A percentile compares a stretch with the other conserved stretches of the same genome.
Conservation (phyloP, 1,140 invertebrate genomes). For the Bombus ignitus region DNA sequence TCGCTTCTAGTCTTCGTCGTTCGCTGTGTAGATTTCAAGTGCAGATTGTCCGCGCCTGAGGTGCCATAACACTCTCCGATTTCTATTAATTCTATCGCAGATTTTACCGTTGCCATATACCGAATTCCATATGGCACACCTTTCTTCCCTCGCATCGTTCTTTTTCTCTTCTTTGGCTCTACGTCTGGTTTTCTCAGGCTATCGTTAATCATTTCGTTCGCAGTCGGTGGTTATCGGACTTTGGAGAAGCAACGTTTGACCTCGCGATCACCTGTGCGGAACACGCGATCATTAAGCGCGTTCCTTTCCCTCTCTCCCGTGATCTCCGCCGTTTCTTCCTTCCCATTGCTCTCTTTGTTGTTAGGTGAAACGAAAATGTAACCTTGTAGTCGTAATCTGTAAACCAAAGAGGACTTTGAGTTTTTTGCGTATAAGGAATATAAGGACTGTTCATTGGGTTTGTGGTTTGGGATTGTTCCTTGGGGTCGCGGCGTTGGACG, state of each 20-base stretch:
- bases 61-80: not conserved
- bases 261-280: slow-evolving; percentile 33
- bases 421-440: not conserved
- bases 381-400: not conserved
- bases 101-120: not conserved
- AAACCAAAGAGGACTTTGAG: slow-evolving; percentile 8
- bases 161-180: not conserved
- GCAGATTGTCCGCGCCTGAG: not conserved
- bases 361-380: not conserved
- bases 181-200: not conserved
- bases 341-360: not conserved
- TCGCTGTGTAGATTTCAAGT: not conserved
- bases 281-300: slow-evolving; percentile 34
- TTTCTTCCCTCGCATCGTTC: not conserved
- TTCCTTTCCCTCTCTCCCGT: slow-evolving; percentile 19
- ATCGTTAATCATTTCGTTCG: slow-evolving; percentile 19
- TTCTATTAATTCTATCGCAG: slow-evolving; percentile 9
- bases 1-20: slow-evolving; percentile 19
- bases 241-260: slow-evolving; percentile 21
- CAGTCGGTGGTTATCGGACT: slow-evolving; percentile 11
- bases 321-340: not conserved
- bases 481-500: not conserved
- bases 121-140: too few relatives aligned
- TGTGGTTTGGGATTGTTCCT: not conserved
- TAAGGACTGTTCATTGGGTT: not conserved